phyloP scores from a whole-genome alignment of 1,140 invertebrate species.

The Bactericera cockerelli region DNA sequence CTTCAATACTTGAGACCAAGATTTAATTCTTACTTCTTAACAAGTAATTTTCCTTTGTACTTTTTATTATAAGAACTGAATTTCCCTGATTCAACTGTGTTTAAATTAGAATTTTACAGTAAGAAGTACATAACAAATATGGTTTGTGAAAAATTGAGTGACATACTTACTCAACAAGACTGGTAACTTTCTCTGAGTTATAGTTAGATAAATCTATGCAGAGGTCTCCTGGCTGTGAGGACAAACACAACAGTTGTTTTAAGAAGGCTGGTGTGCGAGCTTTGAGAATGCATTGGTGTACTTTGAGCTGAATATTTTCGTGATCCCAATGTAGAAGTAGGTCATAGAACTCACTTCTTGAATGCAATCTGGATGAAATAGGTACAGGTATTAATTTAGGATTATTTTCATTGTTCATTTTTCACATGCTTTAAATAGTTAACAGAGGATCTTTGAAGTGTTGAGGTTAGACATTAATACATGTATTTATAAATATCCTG shows the following conservation, averaged over 20 bases:
- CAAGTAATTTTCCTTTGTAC: too few relatives aligned
- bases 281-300: background rate
- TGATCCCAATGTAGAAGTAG: background rate
- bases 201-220: constrained; percentile 1
- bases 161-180: background rate
- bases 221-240: background rate
- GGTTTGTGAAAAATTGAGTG: too few relatives aligned
- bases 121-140: too few relatives aligned
- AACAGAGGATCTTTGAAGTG: too few relatives aligned
- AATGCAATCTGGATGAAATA: background rate
- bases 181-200: background rate
- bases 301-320: constrained; percentile 2
- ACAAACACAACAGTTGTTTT: background rate
- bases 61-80: too few relatives aligned
- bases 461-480: too few relatives aligned
- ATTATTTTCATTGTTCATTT: background rate
- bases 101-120: too few relatives aligned
- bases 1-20: too few relatives aligned
- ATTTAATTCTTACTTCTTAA: too few relatives aligned
- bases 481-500: too few relatives aligned
- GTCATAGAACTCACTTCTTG: background rate
- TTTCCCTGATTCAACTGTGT: too few relatives aligned
- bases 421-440: background rate
- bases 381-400: background rate
- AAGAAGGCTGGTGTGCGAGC: background rate